These are phyloP conservation scores for Heliocidaris tuberculata DNA, from an alignment of 35 echinoderm and acorn worm genomes.

Conservation along the genomic window DNA sequence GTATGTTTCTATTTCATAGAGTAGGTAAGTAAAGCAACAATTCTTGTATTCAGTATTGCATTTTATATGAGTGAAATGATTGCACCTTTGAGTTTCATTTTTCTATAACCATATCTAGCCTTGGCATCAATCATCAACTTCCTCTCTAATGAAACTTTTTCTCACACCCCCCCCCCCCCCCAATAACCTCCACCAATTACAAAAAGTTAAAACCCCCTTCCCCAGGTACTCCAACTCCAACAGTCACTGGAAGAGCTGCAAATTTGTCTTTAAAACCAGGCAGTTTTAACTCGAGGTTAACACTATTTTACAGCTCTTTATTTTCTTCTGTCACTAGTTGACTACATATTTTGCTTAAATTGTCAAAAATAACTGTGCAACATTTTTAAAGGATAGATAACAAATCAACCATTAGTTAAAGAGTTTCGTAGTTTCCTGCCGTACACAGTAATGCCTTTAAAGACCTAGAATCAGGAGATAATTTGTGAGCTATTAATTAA, in stretches of 20 bases:
- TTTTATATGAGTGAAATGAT: not conserved
- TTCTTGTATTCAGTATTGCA: no score
- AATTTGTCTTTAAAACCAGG: not conserved
- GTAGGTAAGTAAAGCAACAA: not conserved
- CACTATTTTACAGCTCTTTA: no score
- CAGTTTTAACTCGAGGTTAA: no score
- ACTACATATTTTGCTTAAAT: not conserved
- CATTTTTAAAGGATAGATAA: not conserved
- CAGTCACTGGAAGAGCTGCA: not conserved
- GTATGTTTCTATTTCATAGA: no score
- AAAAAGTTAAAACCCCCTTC: not conserved
- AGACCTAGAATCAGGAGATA: not conserved
- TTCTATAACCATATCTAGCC: not conserved
- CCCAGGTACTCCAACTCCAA: not conserved
- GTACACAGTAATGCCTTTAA: not conserved
- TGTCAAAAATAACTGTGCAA: not conserved
- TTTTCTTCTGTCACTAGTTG: not conserved
- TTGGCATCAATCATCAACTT: not conserved
- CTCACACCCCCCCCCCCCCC: not conserved
- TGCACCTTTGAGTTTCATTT: not conserved
- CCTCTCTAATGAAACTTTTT: not conserved
- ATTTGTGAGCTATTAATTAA: conserved; percentile 38
- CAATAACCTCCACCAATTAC: not conserved
- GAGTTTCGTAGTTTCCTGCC: not conserved
- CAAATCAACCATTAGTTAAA: not conserved